Evolutionary conservation across 2,888 invertebrate species (phyloP), one percentile per base, ranked within the genome.

Genomic region (Melinaea marsaeus): DNA sequence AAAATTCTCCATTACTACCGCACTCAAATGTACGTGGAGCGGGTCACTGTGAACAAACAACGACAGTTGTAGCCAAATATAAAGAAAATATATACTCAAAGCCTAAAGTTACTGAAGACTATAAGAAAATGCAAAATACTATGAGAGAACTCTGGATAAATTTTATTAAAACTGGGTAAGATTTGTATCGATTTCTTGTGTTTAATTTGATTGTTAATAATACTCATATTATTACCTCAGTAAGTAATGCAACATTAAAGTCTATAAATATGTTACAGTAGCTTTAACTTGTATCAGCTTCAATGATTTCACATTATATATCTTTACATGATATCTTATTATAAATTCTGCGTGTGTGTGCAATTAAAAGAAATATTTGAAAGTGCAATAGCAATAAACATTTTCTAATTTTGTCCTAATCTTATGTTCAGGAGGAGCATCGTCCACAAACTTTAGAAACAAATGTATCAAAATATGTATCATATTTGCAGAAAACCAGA

Each of bases 61-160:
- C 5, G 32, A 32, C n/a, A 51, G 51, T 51, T 7, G 7, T 32
- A 9, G 22, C 22, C 32, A 11, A 7, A 32, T 32, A 9, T 32
- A 51, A 51, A 47, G 70, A 60, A 6, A 48, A 55, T 46, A 32
- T 57, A 46, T 42, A 61, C n/a, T 64, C 78, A n/a, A 9, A 42
- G 7, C 42, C 42, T 42, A 42, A 5, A 42, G 7, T 42, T 42
- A 48, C 70, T 57, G 68, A 75, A 4, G 74, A 77, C 37, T 75
- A 69, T 13, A 62, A 60, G 33, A 68, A 72, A 6, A 73, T 80
- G 69, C 78, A 73, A 58, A 58, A 62, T 0, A 35, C 67, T 2
- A 64, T 82, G 51, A 74, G 77, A 56, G 71, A 79, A 32, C 65
- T 83, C 4, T 83, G 83, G 83, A 63, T 69, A 11, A 83, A 78